phyloP scores from a whole-genome alignment of 1,140 invertebrate species.

The Bombus confusus region DNA sequence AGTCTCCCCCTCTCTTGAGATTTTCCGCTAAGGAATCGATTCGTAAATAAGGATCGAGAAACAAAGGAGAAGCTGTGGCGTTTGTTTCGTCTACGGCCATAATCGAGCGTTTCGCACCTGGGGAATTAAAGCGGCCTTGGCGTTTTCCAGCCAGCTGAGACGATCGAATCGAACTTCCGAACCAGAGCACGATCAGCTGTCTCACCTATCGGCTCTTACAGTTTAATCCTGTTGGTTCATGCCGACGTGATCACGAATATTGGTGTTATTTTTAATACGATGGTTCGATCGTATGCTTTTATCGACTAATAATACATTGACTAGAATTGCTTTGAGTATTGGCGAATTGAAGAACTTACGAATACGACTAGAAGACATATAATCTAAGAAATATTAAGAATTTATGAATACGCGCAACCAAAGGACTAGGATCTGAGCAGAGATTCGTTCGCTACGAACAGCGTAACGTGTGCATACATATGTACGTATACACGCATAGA shows the following conservation, averaged over 20 bases:
- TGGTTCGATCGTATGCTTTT: too few species aligned
- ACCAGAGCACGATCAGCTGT: constrained; percentile 50
- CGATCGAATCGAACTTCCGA: constrained; percentile 11
- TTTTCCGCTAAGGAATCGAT: not conserved
- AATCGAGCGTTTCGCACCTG: constrained; percentile 64
- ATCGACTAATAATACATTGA: too few species aligned
- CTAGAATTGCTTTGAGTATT: too few species aligned
- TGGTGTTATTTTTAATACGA: not conserved
- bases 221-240: constrained; percentile 35
- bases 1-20: not conserved
- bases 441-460: too few species aligned
- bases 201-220: constrained; percentile 46
- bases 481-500: too few species aligned
- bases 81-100: constrained; percentile 58
- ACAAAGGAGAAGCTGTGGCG: constrained; percentile 9
- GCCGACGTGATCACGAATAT: not conserved
- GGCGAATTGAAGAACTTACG: too few species aligned
- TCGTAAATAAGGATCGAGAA: constrained; percentile 5
- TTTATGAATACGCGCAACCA: too few species aligned
- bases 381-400: too few species aligned
- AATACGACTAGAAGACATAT: too few species aligned
- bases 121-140: constrained; percentile 53
- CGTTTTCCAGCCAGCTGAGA: constrained; percentile 34
- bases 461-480: too few species aligned
- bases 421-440: too few species aligned